A percentile compares a stretch with the other conserved stretches of the same genome.
phyloP scores from a whole-genome alignment of 1,140 invertebrate genomes.

The Scylla paramamosain region DNA sequence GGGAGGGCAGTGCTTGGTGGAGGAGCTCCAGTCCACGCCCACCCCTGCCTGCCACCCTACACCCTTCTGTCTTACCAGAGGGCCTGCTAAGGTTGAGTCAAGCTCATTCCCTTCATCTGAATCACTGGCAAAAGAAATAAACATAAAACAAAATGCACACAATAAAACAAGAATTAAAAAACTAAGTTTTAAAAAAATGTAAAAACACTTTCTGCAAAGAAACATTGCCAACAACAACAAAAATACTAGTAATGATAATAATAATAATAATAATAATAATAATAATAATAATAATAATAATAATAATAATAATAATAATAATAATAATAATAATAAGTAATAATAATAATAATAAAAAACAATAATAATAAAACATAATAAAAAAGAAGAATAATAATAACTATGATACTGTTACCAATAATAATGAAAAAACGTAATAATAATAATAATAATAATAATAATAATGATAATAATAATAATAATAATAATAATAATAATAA shows the following conservation, averaged over 20 bases:
- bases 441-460: too few relatives aligned
- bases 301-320: too few relatives aligned
- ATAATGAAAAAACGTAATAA: too few relatives aligned
- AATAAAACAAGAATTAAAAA: too few relatives aligned
- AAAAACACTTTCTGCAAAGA: too few relatives aligned
- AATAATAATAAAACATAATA: too few relatives aligned
- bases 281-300: too few relatives aligned
- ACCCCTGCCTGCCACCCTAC: neutral
- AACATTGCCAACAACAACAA: neutral
- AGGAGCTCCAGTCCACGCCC: neutral
- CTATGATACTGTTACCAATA: too few relatives aligned
- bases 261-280: neutral
- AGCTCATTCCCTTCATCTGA: constrained; percentile 29
- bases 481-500: neutral
- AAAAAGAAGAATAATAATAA: too few relatives aligned
- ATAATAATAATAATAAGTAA: too few relatives aligned
- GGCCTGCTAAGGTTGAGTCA: neutral
- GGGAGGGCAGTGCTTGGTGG: neutral
- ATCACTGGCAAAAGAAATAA: constrained; percentile 36
- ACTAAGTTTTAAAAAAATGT: too few relatives aligned
- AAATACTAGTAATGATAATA: neutral
- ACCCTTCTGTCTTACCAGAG: neutral
- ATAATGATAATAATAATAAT: neutral
- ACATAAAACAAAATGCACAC: neutral
- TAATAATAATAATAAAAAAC: too few relatives aligned